Base-by-base conservation (phyloP, 1,140 invertebrate species). In the Dendrolimus punctatus region DNA sequence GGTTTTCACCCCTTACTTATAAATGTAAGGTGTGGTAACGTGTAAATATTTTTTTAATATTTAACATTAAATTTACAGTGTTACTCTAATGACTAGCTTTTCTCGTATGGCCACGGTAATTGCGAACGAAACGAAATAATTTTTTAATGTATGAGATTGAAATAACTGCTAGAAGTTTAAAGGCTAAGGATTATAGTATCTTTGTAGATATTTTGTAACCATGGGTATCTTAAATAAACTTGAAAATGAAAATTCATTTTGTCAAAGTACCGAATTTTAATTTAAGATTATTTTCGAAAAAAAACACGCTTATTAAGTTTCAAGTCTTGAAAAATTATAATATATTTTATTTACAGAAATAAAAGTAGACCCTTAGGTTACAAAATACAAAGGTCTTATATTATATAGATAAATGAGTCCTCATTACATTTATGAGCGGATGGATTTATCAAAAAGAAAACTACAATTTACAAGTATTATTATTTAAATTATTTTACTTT, bases 1-100 rank as follows among this genome's bases (percentile, higher is more conserved):
- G 71, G 23, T 80, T 79, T 63, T 60, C 36, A 53, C 62, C 75
- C 74, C 75, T 76, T 73, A 76, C 68, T 66, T 72, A 76, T 75
- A 80, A 77, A 67, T 62, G 71, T 74, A 79, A 76, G 76, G 73
- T 68, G 62, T 54, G 57, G 47, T 64, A 66, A 75, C 71, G 67
- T 80, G 79, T 85, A 85, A 81, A 82, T 81, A 85, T 69, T 76
- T 72, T 75, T 74, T 80, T 70, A 59, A 68, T 73, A 79, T 73
- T 68, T 80, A 66, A 79, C 68, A 73, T 75, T 85, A 70, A 79
- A 80, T 82, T 82, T 82, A 85, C 79, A 79, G 62, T 74, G 80
- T 81, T 67, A 77, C 46, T 72, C 81, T 85, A 85, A 80, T 85
- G 81, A 85, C 81, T 85, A 85, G 81, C 69, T 80, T 75, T 68